Evolutionary conservation across 35 echinoderm and acorn worm genomes (phyloP), one percentile per base, ranked within the genome.

Genomic region (Patiria miniata): DNA sequence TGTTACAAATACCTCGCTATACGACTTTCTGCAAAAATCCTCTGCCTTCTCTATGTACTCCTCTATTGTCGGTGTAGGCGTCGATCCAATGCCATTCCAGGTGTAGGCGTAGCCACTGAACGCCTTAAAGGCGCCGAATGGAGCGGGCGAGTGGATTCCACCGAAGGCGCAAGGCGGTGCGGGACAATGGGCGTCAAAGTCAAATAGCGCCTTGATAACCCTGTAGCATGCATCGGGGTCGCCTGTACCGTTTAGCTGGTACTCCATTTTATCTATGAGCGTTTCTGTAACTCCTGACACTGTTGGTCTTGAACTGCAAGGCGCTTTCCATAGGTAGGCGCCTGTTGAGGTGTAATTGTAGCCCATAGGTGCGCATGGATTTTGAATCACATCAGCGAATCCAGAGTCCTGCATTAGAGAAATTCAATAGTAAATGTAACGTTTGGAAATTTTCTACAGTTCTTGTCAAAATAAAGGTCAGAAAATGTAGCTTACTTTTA

Each of bases 291-390:
- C 53, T 36, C 39, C 28, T 10, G 83, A 36, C 28, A 42, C 42
- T 6, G 4, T 47, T 12, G 37, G 37, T 34, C 33, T 69, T 23
- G n/a, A 3, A 37, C 68, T 90, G 47, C 88, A 90, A 10, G 79
- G 80, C 2, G 88, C 61, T 19, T 83, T 39, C 79, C 79, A 90
- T 39, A 90, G 34, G 39, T 90, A 52, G 9, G 39, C 81, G 1
- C 39, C 50, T 17, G 44, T 36, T 21, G 68, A 21, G 15, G 61
- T 73, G 30, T 90, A 81, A 12, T 40, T n/a, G 36, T 77, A 73
- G 6, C 88, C 88, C 17, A 37, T 21, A 2, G 88, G 57, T 39
- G 80, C 47, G 78, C 88, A 90, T 16, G 88, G 88, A 53, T 90
- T 90, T 0, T 29, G 23, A 0, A 36, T 29, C 1, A 40, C 50